These are phyloP conservation scores for Drosophila orosa DNA, from an alignment of 1,140 invertebrate species.

Conservation along the genomic window DNA sequence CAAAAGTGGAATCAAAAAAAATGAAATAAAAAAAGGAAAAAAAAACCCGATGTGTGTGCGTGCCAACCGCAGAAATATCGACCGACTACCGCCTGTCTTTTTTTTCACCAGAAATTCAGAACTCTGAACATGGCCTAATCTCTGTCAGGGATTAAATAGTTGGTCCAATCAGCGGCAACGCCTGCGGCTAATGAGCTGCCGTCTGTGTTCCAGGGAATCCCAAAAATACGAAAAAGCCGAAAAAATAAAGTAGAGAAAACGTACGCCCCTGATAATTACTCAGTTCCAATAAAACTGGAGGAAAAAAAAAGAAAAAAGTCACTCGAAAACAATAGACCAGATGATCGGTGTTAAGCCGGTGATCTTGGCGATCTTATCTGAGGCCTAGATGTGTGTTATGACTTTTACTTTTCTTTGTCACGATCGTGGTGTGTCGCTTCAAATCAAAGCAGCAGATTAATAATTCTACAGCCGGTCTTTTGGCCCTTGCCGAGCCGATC, in stretches of 20 bases:
- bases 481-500: constrained; percentile 8
- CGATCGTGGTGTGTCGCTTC: constrained; percentile 59
- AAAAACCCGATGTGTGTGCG: constrained; percentile 19
- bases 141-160: constrained; percentile 56
- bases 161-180: constrained; percentile 80
- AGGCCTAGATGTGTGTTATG: constrained; percentile 65
- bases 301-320: constrained; percentile 64
- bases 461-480: constrained; percentile 26
- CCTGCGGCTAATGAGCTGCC: constrained; percentile 78
- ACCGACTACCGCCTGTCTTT: constrained; percentile 64
- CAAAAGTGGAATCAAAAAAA: constrained; percentile 27
- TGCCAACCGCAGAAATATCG: constrained; percentile 56
- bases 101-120: constrained; percentile 62
- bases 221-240: constrained; percentile 12
- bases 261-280: constrained; percentile 71
- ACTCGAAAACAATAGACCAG: constrained; percentile 54
- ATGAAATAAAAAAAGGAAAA: constrained; percentile 14
- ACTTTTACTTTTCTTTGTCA: constrained; percentile 81
- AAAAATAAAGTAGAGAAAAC: constrained; percentile 18
- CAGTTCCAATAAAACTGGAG: constrained; percentile 32
- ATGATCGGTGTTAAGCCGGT: constrained; percentile 60
- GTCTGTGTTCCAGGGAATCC: constrained; percentile 63
- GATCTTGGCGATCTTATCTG: constrained; percentile 55
- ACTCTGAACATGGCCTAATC: constrained; percentile 60
- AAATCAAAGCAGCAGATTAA: constrained; percentile 75